Evolutionary conservation across 2,797 vertebrate genomes (phyloP).

Genomic region (Nothura maculosa): DNA sequence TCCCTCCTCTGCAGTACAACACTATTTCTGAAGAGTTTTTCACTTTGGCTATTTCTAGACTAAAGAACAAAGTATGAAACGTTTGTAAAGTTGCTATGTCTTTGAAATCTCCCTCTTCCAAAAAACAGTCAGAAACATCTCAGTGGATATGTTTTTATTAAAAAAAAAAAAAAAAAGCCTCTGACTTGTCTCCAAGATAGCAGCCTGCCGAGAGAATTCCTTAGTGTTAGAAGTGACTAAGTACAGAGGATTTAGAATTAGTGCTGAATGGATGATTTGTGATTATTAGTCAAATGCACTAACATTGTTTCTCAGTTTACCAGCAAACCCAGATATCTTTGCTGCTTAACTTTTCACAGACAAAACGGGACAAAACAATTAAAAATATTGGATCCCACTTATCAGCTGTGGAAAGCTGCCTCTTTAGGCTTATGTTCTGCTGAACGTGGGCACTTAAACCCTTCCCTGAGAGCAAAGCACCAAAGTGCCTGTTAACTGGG

Average conservation of each 20-base stretch:
- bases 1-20: background rate
- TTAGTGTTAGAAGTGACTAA: background rate
- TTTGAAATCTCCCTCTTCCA: background rate
- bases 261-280: slow-evolving; percentile 1
- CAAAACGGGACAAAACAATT: background rate
- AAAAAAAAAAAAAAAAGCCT: background rate
- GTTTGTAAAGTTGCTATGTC: background rate
- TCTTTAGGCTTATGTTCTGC: accelerated
- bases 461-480: background rate
- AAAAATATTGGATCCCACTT: background rate
- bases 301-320: background rate
- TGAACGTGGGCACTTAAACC: accelerated
- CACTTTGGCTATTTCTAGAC: background rate
- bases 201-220: background rate
- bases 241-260: background rate
- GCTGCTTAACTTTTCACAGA: background rate
- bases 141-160: background rate
- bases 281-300: background rate
- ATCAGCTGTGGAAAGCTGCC: background rate
- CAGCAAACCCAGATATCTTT: background rate
- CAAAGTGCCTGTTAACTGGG: background rate
- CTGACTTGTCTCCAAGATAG: slow-evolving; percentile 9
- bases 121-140: background rate
- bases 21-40: background rate
- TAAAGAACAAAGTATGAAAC: background rate